Evolutionary conservation across 2,888 invertebrate species (phyloP), one percentile per base, ranked within the genome.

Genomic region (Agonopterix subpropinquella): DNA sequence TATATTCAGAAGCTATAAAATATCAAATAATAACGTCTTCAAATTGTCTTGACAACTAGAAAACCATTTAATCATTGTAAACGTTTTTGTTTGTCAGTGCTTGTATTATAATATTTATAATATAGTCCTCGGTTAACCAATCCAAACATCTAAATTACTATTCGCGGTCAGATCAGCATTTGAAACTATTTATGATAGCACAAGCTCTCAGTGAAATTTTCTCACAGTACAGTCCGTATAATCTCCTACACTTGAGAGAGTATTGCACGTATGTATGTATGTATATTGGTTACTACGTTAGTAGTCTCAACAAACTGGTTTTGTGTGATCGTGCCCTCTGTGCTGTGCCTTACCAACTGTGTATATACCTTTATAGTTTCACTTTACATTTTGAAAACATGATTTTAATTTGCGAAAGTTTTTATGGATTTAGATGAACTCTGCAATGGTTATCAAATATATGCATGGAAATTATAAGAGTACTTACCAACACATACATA

Each of bases 201-300:
- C 62, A 63, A 61, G 61, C 64, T 73, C 67, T 69, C 73, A 78
- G 83, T 80, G 85, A 85, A 84, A 84, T 84, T 81, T 85, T 84
- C 85, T 82, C 84, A 85, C 78, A 78, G 76, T 68, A 71, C 62
- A n/a, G 67, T 69, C 70, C 73, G 68, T 77, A 75, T 78, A 80
- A 82, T 79, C 78, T 79, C 69, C 72, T 71, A 77, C 76, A 72
- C 70, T 67, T 66, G 72, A 69, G 69, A 73, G 79, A 73, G 80
- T 80, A 80, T 79, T 75, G 77, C 76, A 79, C 78, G 77, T 72
- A n/a, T 11, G 42, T 74, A 70, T 67, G 74, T 77, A 80, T 80
- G 80, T 82, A 84, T 85, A 82, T 84, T 85, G 82, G 85, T 85
- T 80, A 84, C 80, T 85, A 78, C 81, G 80, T 67, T 82, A 81